Evolutionary conservation across 2,113 vertebrate species (phyloP).

Genomic region (Triplophysa tibetana): DNA sequence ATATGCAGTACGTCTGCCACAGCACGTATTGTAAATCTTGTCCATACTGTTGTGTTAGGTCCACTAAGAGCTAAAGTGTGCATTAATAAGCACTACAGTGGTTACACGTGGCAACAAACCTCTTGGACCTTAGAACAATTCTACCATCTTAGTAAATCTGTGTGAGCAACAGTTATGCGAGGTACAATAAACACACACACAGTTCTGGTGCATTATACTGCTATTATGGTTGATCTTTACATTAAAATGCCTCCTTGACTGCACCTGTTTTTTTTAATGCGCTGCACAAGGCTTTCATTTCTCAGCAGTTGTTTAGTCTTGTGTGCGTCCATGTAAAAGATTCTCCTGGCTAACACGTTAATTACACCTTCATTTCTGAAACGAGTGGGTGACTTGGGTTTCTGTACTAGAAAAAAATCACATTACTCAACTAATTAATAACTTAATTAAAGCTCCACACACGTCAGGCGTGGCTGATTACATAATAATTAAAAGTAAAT

Average conservation of each 20-base stretch:
- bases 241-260: not conserved
- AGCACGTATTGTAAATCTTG: no score
- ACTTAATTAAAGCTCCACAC: slow-evolving; percentile 76
- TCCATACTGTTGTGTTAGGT: not conserved
- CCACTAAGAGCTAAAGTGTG: not conserved
- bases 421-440: slow-evolving; percentile 80
- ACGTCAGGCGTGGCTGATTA: slow-evolving; percentile 73
- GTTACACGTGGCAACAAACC: slow-evolving; percentile 8
- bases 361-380: slow-evolving; percentile 47
- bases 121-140: slow-evolving; percentile 17
- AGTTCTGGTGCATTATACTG: not conserved
- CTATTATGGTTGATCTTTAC: slow-evolving; percentile 8
- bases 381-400: slow-evolving; percentile 61
- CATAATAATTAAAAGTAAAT: slow-evolving; percentile 78
- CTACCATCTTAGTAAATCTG: slow-evolving; percentile 8
- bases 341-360: slow-evolving; percentile 43
- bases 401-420: slow-evolving; percentile 66
- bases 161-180: not conserved
- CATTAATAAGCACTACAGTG: slow-evolving; percentile 1
- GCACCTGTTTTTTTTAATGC: not conserved
- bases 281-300: not conserved
- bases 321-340: slow-evolving; percentile 5
- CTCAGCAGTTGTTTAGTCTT: not conserved
- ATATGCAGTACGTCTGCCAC: no score
- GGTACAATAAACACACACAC: not conserved